Percentiles rank a stretch among this genome's conserved stretches.
phyloP scores from a whole-genome alignment of 2,113 vertebrate species.

The Scortum barcoo region DNA sequence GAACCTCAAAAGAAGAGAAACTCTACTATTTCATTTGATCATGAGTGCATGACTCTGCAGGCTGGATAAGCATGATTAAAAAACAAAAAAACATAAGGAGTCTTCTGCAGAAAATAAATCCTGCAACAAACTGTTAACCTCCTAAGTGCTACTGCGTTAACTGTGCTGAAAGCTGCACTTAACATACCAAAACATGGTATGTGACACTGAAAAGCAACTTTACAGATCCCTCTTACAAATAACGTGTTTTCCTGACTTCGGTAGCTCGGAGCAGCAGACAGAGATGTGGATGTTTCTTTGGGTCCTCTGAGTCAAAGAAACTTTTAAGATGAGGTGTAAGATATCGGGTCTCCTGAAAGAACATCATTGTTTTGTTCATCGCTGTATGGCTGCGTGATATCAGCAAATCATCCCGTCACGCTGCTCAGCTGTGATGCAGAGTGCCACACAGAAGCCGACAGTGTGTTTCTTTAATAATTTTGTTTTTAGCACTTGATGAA shows the following conservation, averaged over 20 bases:
- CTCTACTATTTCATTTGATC: not conserved
- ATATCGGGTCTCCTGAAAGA: constrained; percentile 28
- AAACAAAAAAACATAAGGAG: not conserved
- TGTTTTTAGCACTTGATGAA: not conserved
- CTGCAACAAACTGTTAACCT: not conserved
- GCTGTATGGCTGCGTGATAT: not conserved
- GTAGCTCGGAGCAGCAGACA: constrained; percentile 30
- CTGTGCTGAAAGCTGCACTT: constrained; percentile 10
- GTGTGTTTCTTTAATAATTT: not conserved
- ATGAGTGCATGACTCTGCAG: not conserved
- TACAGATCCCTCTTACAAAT: constrained; percentile 29
- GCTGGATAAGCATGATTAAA: not conserved
- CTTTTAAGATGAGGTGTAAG: constrained; percentile 27
- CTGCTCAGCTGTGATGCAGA: not conserved
- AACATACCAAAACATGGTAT: constrained; percentile 50
- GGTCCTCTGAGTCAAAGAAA: not conserved
- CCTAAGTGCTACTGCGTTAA: too few species aligned
- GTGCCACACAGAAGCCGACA: not conserved
- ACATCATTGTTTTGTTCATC: not conserved
- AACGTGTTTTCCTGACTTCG: constrained; percentile 6
- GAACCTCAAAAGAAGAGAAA: constrained; percentile 8
- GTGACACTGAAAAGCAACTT: constrained; percentile 18
- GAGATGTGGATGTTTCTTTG: constrained; percentile 11
- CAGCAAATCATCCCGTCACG: not conserved
- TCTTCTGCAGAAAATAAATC: not conserved